These are phyloP conservation scores for Hydrotaea diabolus DNA, from an alignment of 2,888 invertebrate species.

Conservation along the genomic window DNA sequence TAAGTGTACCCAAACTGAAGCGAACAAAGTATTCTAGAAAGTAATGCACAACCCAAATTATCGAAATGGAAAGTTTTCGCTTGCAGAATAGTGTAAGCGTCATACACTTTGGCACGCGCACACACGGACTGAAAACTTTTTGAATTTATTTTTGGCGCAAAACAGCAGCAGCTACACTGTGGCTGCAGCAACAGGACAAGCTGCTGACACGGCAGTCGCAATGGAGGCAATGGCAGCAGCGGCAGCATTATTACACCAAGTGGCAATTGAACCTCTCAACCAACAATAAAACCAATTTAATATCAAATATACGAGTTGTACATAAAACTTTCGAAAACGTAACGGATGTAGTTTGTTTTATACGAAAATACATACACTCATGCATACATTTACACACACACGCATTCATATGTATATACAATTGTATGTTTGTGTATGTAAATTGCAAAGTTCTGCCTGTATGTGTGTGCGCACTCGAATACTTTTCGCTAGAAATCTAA, in stretches of 20 bases:
- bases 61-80: not conserved
- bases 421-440: not conserved
- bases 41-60: too few species aligned
- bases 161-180: not conserved
- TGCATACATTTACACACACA: not conserved
- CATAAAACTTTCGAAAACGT: not conserved
- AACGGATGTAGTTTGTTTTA: constrained; percentile 31
- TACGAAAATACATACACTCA: not conserved
- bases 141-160: constrained; percentile 16
- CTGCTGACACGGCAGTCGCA: not conserved
- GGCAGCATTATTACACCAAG: constrained; percentile 43
- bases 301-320: constrained; percentile 24
- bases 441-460: not conserved
- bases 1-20: too few species aligned
- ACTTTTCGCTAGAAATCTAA: not conserved
- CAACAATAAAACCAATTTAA: constrained; percentile 58
- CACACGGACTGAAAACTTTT: not conserved
- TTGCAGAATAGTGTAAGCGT: not conserved
- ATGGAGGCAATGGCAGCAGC: not conserved
- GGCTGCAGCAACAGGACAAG: not conserved
- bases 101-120: not conserved
- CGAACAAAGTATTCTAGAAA: too few species aligned
- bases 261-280: constrained; percentile 56
- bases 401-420: not conserved
- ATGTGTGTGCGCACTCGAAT: not conserved